Conservation (phyloP, 2,888 invertebrate species). For the Hesperia comma region DNA sequence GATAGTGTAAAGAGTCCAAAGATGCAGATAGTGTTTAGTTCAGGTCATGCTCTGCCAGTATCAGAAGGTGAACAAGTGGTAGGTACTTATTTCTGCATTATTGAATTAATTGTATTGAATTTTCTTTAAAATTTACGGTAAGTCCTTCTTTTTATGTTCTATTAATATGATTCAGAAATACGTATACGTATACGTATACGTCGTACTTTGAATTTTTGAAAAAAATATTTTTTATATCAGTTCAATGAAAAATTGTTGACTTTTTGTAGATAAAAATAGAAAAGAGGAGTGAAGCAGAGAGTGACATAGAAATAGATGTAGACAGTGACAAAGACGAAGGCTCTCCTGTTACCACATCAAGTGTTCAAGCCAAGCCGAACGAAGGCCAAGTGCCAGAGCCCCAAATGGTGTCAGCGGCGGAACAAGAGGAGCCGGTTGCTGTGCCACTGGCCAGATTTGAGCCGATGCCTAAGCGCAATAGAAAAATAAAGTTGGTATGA, state of each 20-base stretch:
- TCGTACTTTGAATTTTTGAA: no score
- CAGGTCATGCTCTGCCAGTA: conserved; percentile 80
- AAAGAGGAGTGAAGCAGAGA: conserved; percentile 77
- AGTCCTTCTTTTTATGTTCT: no score
- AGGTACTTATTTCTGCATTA: conserved; percentile 46
- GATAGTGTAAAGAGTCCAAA: conserved; percentile 72
- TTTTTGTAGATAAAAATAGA: conserved; percentile 75
- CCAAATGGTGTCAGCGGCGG: conserved; percentile 18
- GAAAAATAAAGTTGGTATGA: conserved; percentile 80
- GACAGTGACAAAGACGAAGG: conserved; percentile 76
- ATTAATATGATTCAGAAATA: no score
- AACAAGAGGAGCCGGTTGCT: conserved; percentile 60
- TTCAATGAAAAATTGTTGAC: neutral
- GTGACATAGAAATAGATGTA: conserved; percentile 85
- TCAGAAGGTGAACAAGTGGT: conserved; percentile 86
- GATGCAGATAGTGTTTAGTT: conserved; percentile 80
- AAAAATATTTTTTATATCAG: neutral
- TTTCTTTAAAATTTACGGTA: no score
- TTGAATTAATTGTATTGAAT: no score
- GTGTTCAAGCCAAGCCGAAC: neutral
- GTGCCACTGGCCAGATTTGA: conserved; percentile 69
- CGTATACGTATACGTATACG: no score
- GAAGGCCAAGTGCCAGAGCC: neutral
- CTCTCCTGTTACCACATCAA: neutral
- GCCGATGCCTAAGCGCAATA: conserved; percentile 76